Conservation (phyloP, 2,113 vertebrate species). For the Murina feae region DNA sequence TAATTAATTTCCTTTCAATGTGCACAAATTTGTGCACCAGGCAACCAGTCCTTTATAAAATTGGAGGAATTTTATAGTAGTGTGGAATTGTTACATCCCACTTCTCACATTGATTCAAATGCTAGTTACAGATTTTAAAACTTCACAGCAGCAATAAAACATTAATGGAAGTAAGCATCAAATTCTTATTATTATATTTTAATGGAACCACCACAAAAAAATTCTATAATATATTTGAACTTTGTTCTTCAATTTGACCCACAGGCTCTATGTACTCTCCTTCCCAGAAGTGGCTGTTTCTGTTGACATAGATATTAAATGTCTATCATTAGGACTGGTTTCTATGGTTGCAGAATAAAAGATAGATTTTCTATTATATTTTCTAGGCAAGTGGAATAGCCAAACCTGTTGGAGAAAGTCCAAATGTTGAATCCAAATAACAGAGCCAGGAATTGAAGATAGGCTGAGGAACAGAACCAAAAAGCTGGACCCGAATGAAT, state of each 20-base stretch:
- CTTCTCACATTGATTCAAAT: neutral
- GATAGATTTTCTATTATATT: conserved; percentile 29
- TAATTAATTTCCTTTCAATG: no score
- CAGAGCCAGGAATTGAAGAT: neutral
- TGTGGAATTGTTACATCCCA: conserved; percentile 19
- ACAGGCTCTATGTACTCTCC: neutral
- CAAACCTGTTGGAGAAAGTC: neutral
- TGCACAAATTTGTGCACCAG: no score
- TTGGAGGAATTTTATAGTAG: neutral
- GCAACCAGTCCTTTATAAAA: conserved; percentile 29
- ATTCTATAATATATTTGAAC: neutral
- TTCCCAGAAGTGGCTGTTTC: neutral
- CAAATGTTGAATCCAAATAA: neutral
- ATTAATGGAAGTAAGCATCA: neutral
- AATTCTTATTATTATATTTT: neutral
- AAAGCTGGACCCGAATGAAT: neutral
- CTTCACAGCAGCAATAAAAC: neutral
- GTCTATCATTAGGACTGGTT: neutral
- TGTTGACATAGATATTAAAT: neutral
- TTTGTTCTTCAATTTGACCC: neutral
- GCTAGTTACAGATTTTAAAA: neutral
- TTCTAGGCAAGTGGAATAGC: conserved; percentile 6
- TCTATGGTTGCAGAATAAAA: conserved; percentile 16
- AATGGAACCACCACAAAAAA: neutral
- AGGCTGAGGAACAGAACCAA: neutral